Evolutionary conservation across 2,888 invertebrate species (phyloP), one percentile per base, ranked within the genome.

Genomic region (Euclidia mi): DNA sequence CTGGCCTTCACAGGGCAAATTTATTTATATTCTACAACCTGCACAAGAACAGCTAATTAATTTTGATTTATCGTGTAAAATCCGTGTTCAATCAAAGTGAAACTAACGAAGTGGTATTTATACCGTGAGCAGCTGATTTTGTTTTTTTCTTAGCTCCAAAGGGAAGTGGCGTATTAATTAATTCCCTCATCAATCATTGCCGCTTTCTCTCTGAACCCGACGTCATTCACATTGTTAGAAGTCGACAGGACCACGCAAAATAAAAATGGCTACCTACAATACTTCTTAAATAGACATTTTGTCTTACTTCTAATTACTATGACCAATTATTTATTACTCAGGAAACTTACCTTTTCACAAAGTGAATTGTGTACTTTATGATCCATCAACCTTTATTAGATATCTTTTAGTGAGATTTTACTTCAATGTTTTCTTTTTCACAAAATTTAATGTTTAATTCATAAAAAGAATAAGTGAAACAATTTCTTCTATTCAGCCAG

Each of bases 101-200:
- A 82, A 79, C 76, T 71, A 77, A 55, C 67, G 65, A 78, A 79
- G 77, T 75, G 71, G 77, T 77, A 84, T 82, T 82, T 83, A 81
- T 78, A 72, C 66, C 67, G 60, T 70, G 72, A 72, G 65, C 70
- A 65, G 71, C 73, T 81, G 76, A 79, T 79, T 82, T 84, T 83
- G 80, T 82, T 87, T 86, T 55, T 88, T 89, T 85, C 81, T 79
- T 56, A 66, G 78, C 77, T 71, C 77, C 71, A 80, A 82, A 87
- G 87, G 88, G 86, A 90, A 89, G 85, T 89, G 88, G 86, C 82
- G 85, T 88, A 90, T 88, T 90, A 90, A 90, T 89, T 90, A 90
- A 85, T 88, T 83, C 81, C 84, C 82, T 88, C 90, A 90, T 90
- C 88, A 90, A 90, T 90, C 90, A 90, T 88, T 84, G 82, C 85